These are phyloP conservation scores for Paelopatides confundens DNA, from an alignment of 53 echinoderm and acorn worm genomes.

Conservation along the genomic window DNA sequence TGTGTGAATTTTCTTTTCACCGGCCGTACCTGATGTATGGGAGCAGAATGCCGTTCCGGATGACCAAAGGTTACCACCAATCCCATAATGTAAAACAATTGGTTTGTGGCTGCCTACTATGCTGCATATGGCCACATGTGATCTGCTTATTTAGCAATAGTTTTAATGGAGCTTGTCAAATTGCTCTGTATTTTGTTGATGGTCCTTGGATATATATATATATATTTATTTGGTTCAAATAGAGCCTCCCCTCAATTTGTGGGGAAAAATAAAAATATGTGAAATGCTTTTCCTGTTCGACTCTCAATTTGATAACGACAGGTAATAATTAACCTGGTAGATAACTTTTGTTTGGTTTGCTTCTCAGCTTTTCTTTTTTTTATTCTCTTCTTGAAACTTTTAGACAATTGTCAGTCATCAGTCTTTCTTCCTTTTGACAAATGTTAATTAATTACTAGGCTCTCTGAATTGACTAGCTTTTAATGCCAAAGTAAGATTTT, in stretches of 20 bases:
- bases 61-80: constrained; percentile 50
- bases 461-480: too few relatives aligned
- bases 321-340: too few relatives aligned
- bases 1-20: constrained; percentile 52
- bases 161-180: not conserved
- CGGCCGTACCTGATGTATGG: constrained; percentile 45
- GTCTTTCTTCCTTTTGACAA: too few relatives aligned
- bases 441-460: too few relatives aligned
- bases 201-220: not conserved
- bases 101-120: constrained; percentile 32
- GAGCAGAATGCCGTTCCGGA: constrained; percentile 24
- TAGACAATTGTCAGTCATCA: too few relatives aligned
- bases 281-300: too few relatives aligned
- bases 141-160: not conserved
- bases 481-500: too few relatives aligned
- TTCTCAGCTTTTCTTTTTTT: too few relatives aligned
- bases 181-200: not conserved
- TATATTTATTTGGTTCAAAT: not conserved
- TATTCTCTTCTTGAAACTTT: too few relatives aligned
- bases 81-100: constrained; percentile 45
- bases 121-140: constrained; percentile 9
- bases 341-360: too few relatives aligned
- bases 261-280: too few relatives aligned
- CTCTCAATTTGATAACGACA: too few relatives aligned
- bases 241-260: not conserved